A percentile compares a stretch with the other conserved stretches of the same genome.
Conservation (phyloP, 2,797 vertebrate species). For the Bucorvus abyssinicus region DNA sequence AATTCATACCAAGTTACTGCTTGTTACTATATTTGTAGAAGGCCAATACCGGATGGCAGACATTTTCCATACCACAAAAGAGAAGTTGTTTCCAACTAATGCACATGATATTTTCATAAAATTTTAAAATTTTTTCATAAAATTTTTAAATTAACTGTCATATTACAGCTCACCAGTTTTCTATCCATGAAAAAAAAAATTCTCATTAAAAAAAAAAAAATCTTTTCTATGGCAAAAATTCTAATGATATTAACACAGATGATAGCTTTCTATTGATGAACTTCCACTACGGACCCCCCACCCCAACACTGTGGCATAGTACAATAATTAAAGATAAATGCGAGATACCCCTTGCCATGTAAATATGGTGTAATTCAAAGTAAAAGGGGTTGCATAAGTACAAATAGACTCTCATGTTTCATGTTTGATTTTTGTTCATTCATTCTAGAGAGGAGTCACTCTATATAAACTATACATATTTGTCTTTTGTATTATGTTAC, state of each 20-base stretch:
- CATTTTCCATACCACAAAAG: background rate
- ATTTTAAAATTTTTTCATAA: too few relatives aligned
- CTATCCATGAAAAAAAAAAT: background rate
- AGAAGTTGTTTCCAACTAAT: background rate
- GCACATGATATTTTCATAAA: background rate
- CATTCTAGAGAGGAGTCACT: background rate
- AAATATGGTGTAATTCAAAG: background rate
- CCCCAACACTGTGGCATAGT: background rate
- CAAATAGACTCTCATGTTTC: background rate
- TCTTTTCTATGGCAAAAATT: background rate
- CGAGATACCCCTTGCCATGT: fast-evolving
- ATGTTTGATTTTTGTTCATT: background rate
- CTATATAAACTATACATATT: background rate
- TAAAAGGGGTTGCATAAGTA: background rate
- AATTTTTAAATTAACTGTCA: background rate
- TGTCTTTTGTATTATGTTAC: background rate
- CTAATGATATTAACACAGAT: background rate
- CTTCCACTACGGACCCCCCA: background rate
- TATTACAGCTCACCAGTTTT: background rate
- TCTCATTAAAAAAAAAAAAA: background rate
- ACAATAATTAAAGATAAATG: background rate
- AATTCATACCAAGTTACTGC: background rate
- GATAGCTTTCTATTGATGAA: background rate
- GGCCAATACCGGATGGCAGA: background rate
- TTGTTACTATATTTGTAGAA: background rate